phyloP scores from a whole-genome alignment of 2,113 vertebrate genomes.

The Lonchura striata region DNA sequence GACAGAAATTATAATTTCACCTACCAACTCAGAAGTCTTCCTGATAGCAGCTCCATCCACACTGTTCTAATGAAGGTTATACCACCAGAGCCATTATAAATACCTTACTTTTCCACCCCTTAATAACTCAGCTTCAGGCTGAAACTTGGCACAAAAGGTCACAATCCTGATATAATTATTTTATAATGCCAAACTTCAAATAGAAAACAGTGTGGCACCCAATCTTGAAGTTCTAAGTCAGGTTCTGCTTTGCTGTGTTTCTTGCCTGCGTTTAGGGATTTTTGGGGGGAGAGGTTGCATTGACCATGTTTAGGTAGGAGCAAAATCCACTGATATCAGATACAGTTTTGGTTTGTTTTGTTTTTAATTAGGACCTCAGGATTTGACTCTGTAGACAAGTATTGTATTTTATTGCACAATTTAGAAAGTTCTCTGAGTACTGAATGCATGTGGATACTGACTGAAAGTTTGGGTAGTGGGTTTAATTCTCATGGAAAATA shows the following conservation, averaged over 20 bases:
- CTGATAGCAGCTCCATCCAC: not conserved
- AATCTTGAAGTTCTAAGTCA: not conserved
- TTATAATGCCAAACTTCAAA: conserved; percentile 15
- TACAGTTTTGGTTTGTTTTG: not conserved
- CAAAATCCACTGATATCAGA: not conserved
- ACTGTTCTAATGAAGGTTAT: conserved; percentile 38
- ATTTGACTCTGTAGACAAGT: not conserved
- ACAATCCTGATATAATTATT: not conserved
- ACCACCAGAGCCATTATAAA: not conserved
- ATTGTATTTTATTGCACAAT: not conserved
- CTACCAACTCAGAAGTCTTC: conserved; percentile 14
- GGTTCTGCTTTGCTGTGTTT: not conserved
- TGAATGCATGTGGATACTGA: not conserved
- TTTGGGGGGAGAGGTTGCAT: no score
- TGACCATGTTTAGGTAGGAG: not conserved
- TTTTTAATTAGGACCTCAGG: not conserved
- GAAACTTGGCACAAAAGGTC: conserved; percentile 21
- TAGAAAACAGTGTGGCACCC: not conserved
- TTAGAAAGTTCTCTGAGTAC: not conserved
- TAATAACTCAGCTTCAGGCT: conserved; percentile 43
- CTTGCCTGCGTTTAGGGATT: not conserved
- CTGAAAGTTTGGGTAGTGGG: not conserved
- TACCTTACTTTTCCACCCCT: not conserved
- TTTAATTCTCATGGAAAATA: not conserved
- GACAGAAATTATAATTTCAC: conserved; percentile 49